phyloP scores from a whole-genome alignment of 2,113 vertebrate genomes.

The Brachypodius melanocephalos region DNA sequence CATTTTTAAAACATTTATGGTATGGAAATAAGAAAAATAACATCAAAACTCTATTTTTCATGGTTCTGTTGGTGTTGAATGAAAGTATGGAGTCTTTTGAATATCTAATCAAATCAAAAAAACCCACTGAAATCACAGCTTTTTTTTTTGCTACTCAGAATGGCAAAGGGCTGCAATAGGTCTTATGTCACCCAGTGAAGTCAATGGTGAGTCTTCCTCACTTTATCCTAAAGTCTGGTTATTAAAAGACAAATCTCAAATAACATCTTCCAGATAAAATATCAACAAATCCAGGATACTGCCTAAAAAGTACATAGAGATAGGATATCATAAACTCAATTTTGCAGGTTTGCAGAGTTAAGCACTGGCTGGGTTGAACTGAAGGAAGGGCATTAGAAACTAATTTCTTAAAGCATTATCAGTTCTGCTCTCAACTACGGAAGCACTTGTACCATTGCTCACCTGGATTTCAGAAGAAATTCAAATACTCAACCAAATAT shows the following conservation, averaged over 20 bases:
- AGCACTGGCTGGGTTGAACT: not conserved
- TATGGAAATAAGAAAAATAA: not conserved
- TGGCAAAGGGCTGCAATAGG: not conserved
- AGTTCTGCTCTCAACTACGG: not conserved
- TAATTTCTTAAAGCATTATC: not conserved
- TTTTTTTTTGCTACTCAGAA: not conserved
- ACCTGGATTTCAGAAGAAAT: not conserved
- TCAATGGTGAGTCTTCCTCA: not conserved
- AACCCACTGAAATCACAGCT: not conserved
- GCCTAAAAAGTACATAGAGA: not conserved
- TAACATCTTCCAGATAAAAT: not conserved
- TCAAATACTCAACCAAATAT: not conserved
- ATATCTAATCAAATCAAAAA: not conserved
- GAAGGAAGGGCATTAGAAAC: not conserved
- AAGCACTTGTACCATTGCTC: not conserved
- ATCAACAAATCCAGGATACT: not conserved
- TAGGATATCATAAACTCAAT: not conserved
- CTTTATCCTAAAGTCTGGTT: not conserved
- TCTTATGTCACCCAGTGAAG: not conserved
- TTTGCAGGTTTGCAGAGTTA: not conserved
- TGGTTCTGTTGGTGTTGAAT: not conserved
- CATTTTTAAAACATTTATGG: not conserved
- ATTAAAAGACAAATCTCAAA: not conserved
- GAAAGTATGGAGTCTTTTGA: not conserved
- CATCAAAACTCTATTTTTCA: not conserved